A percentile compares a stretch with the other conserved stretches of the same genome.
These are phyloP conservation scores for Propsilocerus akamusi DNA, from an alignment of 1,140 invertebrate species.

Conservation along the genomic window DNA sequence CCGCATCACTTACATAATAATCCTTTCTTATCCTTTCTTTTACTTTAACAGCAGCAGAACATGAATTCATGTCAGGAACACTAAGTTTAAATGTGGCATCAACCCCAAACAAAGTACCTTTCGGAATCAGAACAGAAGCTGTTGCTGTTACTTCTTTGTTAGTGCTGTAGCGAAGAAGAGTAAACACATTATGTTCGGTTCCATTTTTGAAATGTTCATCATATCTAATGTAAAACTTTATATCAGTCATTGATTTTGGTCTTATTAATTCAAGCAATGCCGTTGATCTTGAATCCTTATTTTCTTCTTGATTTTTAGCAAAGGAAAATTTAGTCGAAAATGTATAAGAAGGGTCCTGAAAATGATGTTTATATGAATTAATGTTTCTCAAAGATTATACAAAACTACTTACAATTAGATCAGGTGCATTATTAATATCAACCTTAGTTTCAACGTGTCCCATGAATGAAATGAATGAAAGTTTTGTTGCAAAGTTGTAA, in stretches of 20 bases:
- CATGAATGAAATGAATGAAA: conserved; percentile 23
- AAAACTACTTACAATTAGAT: conserved; percentile 8
- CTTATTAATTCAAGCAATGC: conserved; percentile 20
- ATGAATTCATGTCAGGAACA: conserved; percentile 38
- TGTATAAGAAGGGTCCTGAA: conserved; percentile 31
- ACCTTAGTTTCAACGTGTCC: conserved; percentile 19
- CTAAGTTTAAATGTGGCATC: conserved; percentile 38
- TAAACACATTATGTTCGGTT: conserved; percentile 22
- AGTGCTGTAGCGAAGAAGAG: conserved; percentile 21
- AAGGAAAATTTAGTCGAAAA: conserved; percentile 31
- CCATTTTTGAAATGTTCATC: conserved; percentile 22
- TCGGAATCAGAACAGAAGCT: conserved; percentile 31
- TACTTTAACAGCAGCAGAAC: conserved; percentile 31
- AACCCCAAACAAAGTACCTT: conserved; percentile 29
- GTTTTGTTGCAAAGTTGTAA: conserved; percentile 46
- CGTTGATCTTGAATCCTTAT: conserved; percentile 17
- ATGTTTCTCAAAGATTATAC: conserved; percentile 8
- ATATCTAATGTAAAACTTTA: conserved; percentile 23
- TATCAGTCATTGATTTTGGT: conserved; percentile 24
- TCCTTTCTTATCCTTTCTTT: conserved; percentile 32
- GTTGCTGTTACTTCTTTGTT: conserved; percentile 36
- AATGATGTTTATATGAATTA: conserved; percentile 27
- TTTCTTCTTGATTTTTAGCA: conserved; percentile 28
- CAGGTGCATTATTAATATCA: conserved; percentile 18
- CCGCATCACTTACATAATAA: conserved; percentile 37